A percentile compares a stretch with the other conserved stretches of the same genome.
Conservation (phyloP, 2,888 invertebrate genomes). For the Opisthograptis luteolata region DNA sequence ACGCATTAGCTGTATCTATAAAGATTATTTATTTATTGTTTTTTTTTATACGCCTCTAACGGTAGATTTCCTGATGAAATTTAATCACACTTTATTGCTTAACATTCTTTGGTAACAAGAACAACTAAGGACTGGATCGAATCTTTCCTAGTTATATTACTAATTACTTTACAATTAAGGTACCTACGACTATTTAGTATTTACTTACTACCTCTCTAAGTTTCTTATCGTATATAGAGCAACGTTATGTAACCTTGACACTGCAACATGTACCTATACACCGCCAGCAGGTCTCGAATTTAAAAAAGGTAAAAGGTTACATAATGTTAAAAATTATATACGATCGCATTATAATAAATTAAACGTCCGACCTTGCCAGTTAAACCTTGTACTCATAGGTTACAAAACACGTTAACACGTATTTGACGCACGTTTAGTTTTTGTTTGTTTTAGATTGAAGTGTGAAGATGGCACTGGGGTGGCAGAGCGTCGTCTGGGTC, state of each 20-base stretch:
- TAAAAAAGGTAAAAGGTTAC: slow-evolving; percentile 20
- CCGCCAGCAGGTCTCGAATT: neutral
- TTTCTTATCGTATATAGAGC: too few species aligned
- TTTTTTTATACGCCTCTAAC: neutral
- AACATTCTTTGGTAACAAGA: too few species aligned
- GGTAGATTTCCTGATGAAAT: slow-evolving; percentile 11
- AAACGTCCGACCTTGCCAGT: slow-evolving; percentile 20
- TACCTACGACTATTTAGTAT: too few species aligned
- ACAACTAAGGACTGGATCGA: too few species aligned
- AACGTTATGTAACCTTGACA: too few species aligned
- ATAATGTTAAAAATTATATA: slow-evolving; percentile 17
- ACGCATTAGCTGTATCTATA: neutral
- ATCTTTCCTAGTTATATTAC: too few species aligned
- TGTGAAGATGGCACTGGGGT: slow-evolving; percentile 48
- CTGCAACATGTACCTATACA: neutral
- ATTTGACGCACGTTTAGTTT: neutral
- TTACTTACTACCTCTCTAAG: too few species aligned
- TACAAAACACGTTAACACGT: slow-evolving; percentile 7
- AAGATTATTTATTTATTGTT: neutral
- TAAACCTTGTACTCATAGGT: slow-evolving; percentile 16
- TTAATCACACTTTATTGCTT: slow-evolving; percentile 11
- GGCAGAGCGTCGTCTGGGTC: slow-evolving; percentile 45
- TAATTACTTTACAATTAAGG: too few species aligned
- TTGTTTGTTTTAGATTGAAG: slow-evolving; percentile 27
- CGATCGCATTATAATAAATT: slow-evolving; percentile 2